These are phyloP conservation scores for Ctenoplectra terminalis DNA, from an alignment of 1,140 invertebrate genomes.

Conservation along the genomic window DNA sequence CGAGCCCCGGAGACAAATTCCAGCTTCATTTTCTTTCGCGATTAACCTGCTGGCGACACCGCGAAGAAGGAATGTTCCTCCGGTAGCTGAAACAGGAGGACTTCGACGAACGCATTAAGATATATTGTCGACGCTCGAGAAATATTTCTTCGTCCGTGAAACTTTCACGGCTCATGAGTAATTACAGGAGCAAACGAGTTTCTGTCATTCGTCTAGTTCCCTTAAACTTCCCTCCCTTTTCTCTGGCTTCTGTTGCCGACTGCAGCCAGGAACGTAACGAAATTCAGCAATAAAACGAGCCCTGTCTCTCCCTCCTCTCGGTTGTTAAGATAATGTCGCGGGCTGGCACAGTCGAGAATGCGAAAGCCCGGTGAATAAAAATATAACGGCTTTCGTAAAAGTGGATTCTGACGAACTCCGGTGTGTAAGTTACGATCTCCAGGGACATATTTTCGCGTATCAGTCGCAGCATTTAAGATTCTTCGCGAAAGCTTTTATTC, in stretches of 20 bases:
- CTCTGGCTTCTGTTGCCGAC: background rate
- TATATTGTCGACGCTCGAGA: conserved; percentile 7
- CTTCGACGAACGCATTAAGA: conserved; percentile 39
- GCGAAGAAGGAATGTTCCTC: background rate
- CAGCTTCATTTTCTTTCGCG: background rate
- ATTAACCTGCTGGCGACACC: conserved; percentile 10
- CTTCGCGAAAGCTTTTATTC: background rate
- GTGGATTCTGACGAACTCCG: conserved; percentile 3
- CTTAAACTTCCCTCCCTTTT: background rate
- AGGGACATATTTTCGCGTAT: conserved; percentile 22
- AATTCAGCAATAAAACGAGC: conserved; percentile 54
- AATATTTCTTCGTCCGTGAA: conserved; percentile 44
- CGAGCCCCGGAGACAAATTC: background rate
- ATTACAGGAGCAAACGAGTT: conserved; percentile 49
- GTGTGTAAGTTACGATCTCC: conserved; percentile 43
- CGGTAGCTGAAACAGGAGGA: background rate
- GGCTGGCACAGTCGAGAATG: conserved; percentile 2
- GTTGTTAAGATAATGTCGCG: conserved; percentile 57
- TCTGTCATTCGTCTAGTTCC: conserved; percentile 26
- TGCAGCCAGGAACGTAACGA: conserved; percentile 14
- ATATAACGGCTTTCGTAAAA: conserved; percentile 53
- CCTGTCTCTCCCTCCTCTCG: background rate
- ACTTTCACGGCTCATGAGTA: conserved; percentile 52
- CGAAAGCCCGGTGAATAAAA: conserved; percentile 51
- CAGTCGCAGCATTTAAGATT: conserved; percentile 8